A percentile compares a stretch with the other conserved stretches of the same genome.
Evolutionary conservation across 2,797 vertebrate species (phyloP).

Genomic region (Loris lydekkerianus): DNA sequence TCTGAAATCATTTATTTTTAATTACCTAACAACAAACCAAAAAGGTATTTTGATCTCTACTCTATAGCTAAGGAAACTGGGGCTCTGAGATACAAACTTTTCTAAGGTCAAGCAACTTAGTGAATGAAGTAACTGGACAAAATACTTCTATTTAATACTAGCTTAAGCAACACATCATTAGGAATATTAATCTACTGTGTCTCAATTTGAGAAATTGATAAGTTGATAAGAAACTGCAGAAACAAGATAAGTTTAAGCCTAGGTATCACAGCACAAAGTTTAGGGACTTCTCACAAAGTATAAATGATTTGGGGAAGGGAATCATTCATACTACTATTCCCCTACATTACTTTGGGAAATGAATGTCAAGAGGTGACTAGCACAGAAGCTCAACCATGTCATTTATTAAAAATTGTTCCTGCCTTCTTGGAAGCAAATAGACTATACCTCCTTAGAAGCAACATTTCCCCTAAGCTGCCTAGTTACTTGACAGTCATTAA

Average conservation of each 20-base stretch:
- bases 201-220: neutral
- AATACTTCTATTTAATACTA: conserved; percentile 59
- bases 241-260: conserved; percentile 35
- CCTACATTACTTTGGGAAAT: conserved; percentile 49
- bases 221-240: neutral
- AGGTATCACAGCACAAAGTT: conserved; percentile 5
- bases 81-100: conserved; percentile 1
- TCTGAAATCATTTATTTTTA: conserved; percentile 48
- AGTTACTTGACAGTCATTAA: conserved; percentile 63
- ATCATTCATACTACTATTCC: conserved; percentile 39
- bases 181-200: conserved; percentile 31
- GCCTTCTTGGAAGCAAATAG: conserved; percentile 68
- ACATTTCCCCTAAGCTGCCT: conserved; percentile 52
- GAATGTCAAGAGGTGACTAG: conserved; percentile 34
- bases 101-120: conserved; percentile 43
- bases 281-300: conserved; percentile 54
- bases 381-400: conserved; percentile 4
- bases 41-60: conserved; percentile 26
- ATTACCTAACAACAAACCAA: conserved; percentile 41
- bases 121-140: conserved; percentile 32
- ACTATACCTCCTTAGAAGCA: conserved; percentile 48
- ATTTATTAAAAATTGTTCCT: conserved; percentile 58
- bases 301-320: conserved; percentile 9
- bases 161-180: conserved; percentile 40
- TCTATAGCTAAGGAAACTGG: conserved; percentile 33